Base-by-base conservation (phyloP, 2,888 invertebrate species). In the Tinea pellionella region DNA sequence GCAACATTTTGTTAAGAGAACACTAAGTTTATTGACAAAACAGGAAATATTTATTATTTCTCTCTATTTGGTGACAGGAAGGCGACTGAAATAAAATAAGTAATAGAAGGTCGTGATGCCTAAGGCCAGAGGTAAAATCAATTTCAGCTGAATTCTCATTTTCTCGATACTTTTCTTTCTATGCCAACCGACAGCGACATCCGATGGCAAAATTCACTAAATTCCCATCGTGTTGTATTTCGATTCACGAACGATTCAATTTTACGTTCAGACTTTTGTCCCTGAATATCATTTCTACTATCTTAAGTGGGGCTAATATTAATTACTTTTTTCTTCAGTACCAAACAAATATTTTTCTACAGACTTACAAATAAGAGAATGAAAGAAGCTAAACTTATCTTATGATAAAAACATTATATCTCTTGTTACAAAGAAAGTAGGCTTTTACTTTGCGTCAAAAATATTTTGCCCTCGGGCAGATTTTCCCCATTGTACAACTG, bases 321-420 rank as follows among this genome's bases (percentile, higher is more conserved):
- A 24, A 24, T 2, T 6, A 24, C 6, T 3, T 6, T 24, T 24
- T 24, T 24, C 2, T 24, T 24, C 6, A 3, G 24, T 24, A 24
- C 6, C 24, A 24, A 24, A 24, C 3, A 24, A 24, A 37, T 37
- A 37, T 37, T 37, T 37, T 37, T 37, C 9, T 37, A 37, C 37
- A 2, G 37, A 16, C 47, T 9, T 47, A 47, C 47, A 47, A 47
- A 47, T 47, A 47, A 47, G 16, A 47, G 47, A 47, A 47, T 47
- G 8, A 47, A 47, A 47, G 8, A 47, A 9, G 57, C 13, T 57
- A 57, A 57, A 57, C 57, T 15, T 29, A 32, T 57, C 59, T 30
- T 62, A 60, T 63, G 77, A 77, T 78, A 78, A 79, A 81, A 78
- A 77, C 70, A 75, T 77, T 79, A 79, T 78, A 77, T 78, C 71